Conservation (phyloP, 1,140 invertebrate genomes). For the Drosophila parvula region DNA sequence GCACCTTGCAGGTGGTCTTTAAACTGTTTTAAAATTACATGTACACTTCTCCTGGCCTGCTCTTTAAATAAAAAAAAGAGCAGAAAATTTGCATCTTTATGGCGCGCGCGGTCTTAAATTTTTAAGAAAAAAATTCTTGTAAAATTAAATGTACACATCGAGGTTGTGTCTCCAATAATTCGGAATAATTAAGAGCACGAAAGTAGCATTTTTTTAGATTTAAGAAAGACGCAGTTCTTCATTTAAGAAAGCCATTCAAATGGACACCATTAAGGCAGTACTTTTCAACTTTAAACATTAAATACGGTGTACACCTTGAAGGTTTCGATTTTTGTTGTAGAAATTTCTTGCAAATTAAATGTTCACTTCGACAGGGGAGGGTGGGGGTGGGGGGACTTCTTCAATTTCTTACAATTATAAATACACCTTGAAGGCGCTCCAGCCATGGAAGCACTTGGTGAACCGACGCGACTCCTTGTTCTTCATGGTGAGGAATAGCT, state of each 20-base stretch:
- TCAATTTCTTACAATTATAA: slow-evolving; percentile 26
- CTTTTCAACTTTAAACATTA: neutral
- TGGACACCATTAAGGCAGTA: neutral
- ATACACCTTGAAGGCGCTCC: slow-evolving; percentile 86
- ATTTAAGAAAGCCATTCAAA: slow-evolving; percentile 1
- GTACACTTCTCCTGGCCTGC: neutral
- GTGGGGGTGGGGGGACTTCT: neutral
- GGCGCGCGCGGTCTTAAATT: slow-evolving; percentile 3
- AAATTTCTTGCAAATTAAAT: neutral
- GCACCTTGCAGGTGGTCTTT: slow-evolving; percentile 18
- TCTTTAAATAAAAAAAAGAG: neutral
- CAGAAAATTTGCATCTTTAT: neutral
- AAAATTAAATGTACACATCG: too few species aligned
- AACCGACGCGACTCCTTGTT: slow-evolving; percentile 98
- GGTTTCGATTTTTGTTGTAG: neutral
- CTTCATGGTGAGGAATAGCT: slow-evolving; percentile 98
- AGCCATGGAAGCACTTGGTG: slow-evolving; percentile 99
- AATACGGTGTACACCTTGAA: neutral
- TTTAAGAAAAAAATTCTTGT: neutral
- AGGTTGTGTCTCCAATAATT: neutral
- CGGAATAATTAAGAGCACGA: neutral
- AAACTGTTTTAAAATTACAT: slow-evolving; percentile 5
- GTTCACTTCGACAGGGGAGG: too few species aligned
- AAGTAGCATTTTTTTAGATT: neutral
- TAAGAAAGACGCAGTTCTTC: neutral